These are phyloP conservation scores for Myotis lucifugus DNA, from an alignment of 2,113 vertebrate genomes.

Conservation along the genomic window DNA sequence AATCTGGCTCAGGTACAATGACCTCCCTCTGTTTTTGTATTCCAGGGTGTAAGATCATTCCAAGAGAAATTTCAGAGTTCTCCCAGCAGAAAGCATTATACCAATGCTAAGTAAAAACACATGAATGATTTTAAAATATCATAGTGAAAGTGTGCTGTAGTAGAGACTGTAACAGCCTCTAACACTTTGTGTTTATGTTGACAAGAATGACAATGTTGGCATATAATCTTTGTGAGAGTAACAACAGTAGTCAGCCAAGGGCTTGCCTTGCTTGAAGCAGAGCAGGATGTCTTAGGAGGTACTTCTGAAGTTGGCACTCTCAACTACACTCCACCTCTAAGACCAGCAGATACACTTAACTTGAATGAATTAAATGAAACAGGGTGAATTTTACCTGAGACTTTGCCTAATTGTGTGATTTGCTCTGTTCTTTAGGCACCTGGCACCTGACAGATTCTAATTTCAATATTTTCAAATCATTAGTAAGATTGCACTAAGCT, in stretches of 20 bases:
- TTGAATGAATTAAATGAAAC: conserved; percentile 7
- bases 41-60: not conserved
- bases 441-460: conserved; percentile 68
- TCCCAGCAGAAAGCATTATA: not conserved
- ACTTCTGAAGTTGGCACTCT: not conserved
- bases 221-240: not conserved
- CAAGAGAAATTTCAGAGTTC: not conserved
- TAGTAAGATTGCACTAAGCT: conserved; percentile 49
- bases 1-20: not conserved
- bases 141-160: not conserved
- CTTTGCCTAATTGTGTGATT: conserved; percentile 51
- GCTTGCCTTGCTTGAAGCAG: conserved; percentile 10
- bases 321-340: not conserved
- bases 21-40: not conserved
- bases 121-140: not conserved
- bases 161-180: not conserved
- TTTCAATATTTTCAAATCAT: conserved; percentile 74
- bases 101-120: conserved; percentile 8
- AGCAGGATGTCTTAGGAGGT: not conserved
- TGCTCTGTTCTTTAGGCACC: conserved; percentile 50
- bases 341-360: not conserved
- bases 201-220: conserved; percentile 7
- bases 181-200: conserved; percentile 43
- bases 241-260: conserved; percentile 25
- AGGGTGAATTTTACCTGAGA: conserved; percentile 32